Base-by-base conservation (phyloP, 2,797 vertebrate genomes). In the Cyprinella venusta region DNA sequence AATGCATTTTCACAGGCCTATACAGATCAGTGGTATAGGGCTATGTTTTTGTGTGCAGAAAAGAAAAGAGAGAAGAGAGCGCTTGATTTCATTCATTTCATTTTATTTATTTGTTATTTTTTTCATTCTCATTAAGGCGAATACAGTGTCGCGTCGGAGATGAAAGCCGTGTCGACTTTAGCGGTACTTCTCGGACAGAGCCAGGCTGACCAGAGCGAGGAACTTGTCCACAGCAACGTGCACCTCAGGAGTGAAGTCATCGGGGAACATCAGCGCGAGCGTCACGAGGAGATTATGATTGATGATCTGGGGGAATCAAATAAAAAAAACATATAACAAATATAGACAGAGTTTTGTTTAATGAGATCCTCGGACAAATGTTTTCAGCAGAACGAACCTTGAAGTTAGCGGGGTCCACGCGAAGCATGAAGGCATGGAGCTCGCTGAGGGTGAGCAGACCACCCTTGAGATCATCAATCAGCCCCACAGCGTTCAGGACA, bases 141-240 rank as follows among this genome's bases (percentile, higher is more conserved):
- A 52, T 40, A 38, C 24, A 83, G 50, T 33, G 33, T 83, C 40
- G 61, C 52, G 9, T 48, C 12, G 5, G 40, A 54, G 63, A 76
- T 45, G 81, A 83, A 48, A 2, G 16, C 79, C 24, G 4, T 6
- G 6, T 36, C 26, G 36, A 16, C 54, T 33, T 80, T 95, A 96
- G 87, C 93, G 92, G 90, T 96, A 96, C 81, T 94, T 96, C 91
- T 94, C 93, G 48, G 91, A 90, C 90, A 96, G 92, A 83, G 91
- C 92, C 2, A 19, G 85, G 88, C 83, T 72, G 86, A 96, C 87
- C 0, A 2, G 1, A 0, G 88, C 59, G 8, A 95, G 16, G 90
- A 95, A 95, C 91, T 96, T 96, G 92, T 96, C 96, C 87, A 95
- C 42, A 40, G 94, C 91, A 48, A 94, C 91, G 0, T 95, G 92